phyloP scores from a whole-genome alignment of 2,888 invertebrate genomes.

The Hydroisotoma schaefferi region DNA sequence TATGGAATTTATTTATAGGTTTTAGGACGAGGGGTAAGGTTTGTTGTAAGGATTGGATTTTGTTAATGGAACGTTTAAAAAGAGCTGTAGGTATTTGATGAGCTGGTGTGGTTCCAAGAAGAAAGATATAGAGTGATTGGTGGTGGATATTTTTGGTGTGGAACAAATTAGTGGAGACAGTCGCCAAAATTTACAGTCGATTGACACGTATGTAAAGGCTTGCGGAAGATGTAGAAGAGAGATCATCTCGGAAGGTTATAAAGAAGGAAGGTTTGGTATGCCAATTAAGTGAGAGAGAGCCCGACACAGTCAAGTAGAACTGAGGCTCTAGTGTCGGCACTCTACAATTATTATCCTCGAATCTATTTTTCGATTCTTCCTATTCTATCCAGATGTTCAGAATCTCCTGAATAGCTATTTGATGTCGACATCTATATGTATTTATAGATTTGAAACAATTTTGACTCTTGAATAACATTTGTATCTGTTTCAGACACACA shows the following conservation, averaged over 20 bases:
- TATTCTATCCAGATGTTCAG: constrained; percentile 47
- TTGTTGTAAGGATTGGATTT: constrained; percentile 34
- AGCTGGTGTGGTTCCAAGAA: constrained; percentile 49
- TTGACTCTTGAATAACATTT: constrained; percentile 29
- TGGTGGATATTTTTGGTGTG: constrained; percentile 49
- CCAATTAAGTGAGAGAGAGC: constrained; percentile 47
- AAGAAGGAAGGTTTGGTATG: constrained; percentile 47
- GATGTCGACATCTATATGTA: constrained; percentile 48
- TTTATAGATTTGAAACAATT: constrained; percentile 49
- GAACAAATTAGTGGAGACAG: constrained; percentile 50
- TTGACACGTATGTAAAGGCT: constrained; percentile 49
- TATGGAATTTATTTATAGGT: constrained; percentile 10
- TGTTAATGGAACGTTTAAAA: constrained; percentile 46
- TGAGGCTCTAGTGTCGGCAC: constrained; percentile 43
- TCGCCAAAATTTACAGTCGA: constrained; percentile 50
- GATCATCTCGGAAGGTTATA: constrained; percentile 31
- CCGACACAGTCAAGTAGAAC: constrained; percentile 47
- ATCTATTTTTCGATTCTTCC: constrained; percentile 45
- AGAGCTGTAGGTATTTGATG: constrained; percentile 45
- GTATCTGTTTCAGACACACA: constrained; percentile 10
- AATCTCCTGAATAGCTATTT: constrained; percentile 47
- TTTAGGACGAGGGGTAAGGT: constrained; percentile 6
- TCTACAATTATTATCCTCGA: constrained; percentile 46
- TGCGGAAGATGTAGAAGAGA: constrained; percentile 25
- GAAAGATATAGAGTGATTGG: constrained; percentile 47